Base-by-base conservation (phyloP, 2,797 vertebrate species). In the Sebastes taczanowskii region DNA sequence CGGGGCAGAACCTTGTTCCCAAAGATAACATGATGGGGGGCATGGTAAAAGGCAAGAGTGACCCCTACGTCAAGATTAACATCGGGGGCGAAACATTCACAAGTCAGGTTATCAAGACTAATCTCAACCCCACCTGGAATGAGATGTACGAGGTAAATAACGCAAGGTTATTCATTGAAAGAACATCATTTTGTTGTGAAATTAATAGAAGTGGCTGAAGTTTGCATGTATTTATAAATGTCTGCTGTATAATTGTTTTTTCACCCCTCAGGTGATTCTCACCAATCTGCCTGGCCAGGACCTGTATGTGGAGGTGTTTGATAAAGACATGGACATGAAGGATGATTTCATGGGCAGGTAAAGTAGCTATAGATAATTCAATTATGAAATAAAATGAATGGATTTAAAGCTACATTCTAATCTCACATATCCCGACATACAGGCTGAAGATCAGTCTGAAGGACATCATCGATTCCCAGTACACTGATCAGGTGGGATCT, bases 321-420 rank as follows among this genome's bases (percentile, higher is more conserved):
- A 99, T 87, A 98, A 97, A 93, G 98, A 99, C 91, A 93, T 99
- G 77, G 97, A 99, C 84, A 93, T 95, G 93, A 97, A 97, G 86
- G 98, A 99, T 62, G 98, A 99, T 79, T 98, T 97, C 93, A 95
- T 99, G 95, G 98, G 98, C 85, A 96, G 97, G 98, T 94, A 83
- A 13, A 52, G 9, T 95, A 90, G 80, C 73, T 46, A 5, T 3
- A 2, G 7, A 30, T 60, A 11, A 66, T 34, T 22, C 1, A 23
- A 7, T 67, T 1, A 9, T 74, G 4, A 35, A 11, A 62, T n/a
- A 1, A 35, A 9, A 20, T 58, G 1, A 67, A 53, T 35, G 2
- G 1, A 78, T 32, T 11, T 34, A 30, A 58, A 7, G 11, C 55
- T 52, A 3, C 0, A 1, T 72, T 78, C 53, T 86, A 61, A 87